Percentiles rank a stretch among this genome's conserved stretches.
Conservation (phyloP, 2,888 invertebrate species). For the Allacma fusca region DNA sequence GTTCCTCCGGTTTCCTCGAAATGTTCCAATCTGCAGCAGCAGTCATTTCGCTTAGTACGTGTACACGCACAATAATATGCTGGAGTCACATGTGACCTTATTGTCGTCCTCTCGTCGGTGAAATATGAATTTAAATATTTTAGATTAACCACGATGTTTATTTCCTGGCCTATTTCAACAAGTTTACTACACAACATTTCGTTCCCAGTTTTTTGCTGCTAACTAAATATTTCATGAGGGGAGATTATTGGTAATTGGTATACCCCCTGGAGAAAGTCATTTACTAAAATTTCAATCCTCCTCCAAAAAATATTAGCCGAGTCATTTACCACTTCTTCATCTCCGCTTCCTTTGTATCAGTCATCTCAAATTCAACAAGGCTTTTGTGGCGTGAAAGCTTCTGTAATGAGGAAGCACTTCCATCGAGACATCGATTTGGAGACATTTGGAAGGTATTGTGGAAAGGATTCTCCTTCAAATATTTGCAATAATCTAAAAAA, state of each 20-base stretch:
- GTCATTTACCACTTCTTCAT: too few relatives aligned
- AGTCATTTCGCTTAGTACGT: neutral
- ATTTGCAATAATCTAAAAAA: too few relatives aligned
- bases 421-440: neutral
- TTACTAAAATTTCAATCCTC: too few relatives aligned
- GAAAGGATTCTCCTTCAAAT: too few relatives aligned
- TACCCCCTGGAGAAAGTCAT: too few relatives aligned
- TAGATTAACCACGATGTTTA: slow-evolving; percentile 3
- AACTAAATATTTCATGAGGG: too few relatives aligned
- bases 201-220: too few relatives aligned
- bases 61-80: slow-evolving; percentile 7
- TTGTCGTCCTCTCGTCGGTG: neutral
- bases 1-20: neutral
- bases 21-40: neutral
- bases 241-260: too few relatives aligned
- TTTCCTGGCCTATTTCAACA: slow-evolving; percentile 1
- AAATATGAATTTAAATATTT: slow-evolving; percentile 18
- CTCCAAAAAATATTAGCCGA: too few relatives aligned
- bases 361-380: neutral
- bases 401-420: neutral
- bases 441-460: neutral
- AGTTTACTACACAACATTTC: too few relatives aligned
- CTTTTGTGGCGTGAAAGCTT: neutral
- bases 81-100: slow-evolving; percentile 19
- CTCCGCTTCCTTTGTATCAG: too few relatives aligned